Percentiles rank a stretch among this genome's conserved stretches.
Conservation (phyloP, 1,140 invertebrate genomes). For the Metopolophium dirhodum region DNA sequence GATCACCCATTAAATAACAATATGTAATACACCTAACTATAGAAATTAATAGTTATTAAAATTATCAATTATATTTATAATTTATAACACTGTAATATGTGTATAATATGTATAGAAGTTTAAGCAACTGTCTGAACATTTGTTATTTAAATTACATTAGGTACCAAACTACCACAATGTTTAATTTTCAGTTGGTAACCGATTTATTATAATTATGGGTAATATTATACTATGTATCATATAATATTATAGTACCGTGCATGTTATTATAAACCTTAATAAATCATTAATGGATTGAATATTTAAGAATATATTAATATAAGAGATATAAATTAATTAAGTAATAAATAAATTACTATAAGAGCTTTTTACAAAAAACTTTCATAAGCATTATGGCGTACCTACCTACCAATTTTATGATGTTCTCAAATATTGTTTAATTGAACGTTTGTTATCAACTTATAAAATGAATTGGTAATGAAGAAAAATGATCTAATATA, state of each 20-base stretch:
- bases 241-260: neutral
- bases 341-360: neutral
- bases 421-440: neutral
- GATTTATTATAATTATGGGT: neutral
- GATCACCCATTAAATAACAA: neutral
- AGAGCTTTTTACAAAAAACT: neutral
- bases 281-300: neutral
- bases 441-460: neutral
- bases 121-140: neutral
- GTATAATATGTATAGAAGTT: neutral
- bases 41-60: neutral
- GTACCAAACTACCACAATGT: neutral
- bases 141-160: neutral
- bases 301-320: neutral
- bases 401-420: neutral
- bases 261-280: neutral
- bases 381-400: neutral
- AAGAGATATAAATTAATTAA: neutral
- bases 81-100: neutral
- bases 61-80: neutral
- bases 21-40: neutral
- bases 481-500: neutral
- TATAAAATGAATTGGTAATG: neutral
- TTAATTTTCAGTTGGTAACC: neutral
- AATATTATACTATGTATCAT: neutral